phyloP scores from a whole-genome alignment of 1,140 invertebrate species.

The Bursaphelenchus mucronatus region DNA sequence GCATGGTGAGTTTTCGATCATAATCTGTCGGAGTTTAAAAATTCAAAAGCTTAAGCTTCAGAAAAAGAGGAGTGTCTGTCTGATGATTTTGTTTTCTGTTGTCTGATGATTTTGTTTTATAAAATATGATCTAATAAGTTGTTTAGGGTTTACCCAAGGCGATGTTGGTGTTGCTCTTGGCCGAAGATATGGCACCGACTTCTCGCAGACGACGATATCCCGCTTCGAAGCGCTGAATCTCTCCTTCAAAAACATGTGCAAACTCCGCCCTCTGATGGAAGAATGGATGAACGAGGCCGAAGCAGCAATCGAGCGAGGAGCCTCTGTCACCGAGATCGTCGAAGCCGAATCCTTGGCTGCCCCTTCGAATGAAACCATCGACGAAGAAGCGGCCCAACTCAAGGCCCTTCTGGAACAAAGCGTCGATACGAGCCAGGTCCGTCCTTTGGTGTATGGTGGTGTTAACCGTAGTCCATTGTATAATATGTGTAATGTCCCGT shows the following conservation, averaged over 20 bases:
- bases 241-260: slow-evolving; percentile 99
- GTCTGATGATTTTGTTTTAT: slow-evolving; percentile 6
- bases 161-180: slow-evolving; percentile 97
- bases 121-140: neutral
- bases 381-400: slow-evolving; percentile 6
- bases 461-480: too few species aligned
- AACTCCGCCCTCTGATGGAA: slow-evolving; percentile 89
- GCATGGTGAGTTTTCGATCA: slow-evolving; percentile 67
- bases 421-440: too few species aligned
- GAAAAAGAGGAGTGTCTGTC: neutral
- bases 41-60: neutral
- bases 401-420: slow-evolving; percentile 12
- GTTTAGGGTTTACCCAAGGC: slow-evolving; percentile 87
- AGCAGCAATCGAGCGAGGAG: slow-evolving; percentile 67
- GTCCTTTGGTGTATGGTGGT: too few species aligned
- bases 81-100: slow-evolving; percentile 1
- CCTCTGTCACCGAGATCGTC: slow-evolving; percentile 51
- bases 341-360: slow-evolving; percentile 26
- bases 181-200: slow-evolving; percentile 95
- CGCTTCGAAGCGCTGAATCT: slow-evolving; percentile 95
- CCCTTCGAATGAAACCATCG: slow-evolving; percentile 12
- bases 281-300: slow-evolving; percentile 97
- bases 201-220: slow-evolving; percentile 97
- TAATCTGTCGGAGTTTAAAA: neutral
- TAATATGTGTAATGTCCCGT: too few species aligned